Conservation (phyloP, 2,888 invertebrate species). For the Galerucella calmariensis region DNA sequence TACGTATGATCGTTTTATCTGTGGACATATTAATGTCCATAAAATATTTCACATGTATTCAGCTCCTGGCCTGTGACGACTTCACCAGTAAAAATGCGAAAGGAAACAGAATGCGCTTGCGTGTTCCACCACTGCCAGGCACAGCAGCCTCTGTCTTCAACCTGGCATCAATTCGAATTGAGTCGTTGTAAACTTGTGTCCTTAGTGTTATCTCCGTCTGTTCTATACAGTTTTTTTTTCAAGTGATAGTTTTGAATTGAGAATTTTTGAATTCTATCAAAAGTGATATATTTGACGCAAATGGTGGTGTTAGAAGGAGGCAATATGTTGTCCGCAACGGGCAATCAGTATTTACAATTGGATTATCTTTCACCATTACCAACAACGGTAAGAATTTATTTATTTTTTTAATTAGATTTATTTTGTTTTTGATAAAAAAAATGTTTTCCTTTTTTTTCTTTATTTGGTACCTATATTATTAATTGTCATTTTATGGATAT, state of each 20-base stretch:
- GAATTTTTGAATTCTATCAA: too few relatives aligned
- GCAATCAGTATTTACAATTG: slow-evolving; percentile 95
- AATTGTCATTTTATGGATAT: too few relatives aligned
- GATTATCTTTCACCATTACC: slow-evolving; percentile 95
- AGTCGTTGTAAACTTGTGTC: slow-evolving; percentile 31
- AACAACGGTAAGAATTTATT: slow-evolving; percentile 84
- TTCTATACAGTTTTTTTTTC: neutral
- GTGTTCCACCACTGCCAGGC: slow-evolving; percentile 39
- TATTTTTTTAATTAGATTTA: neutral
- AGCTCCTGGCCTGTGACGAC: neutral
- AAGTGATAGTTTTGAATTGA: slow-evolving; percentile 1
- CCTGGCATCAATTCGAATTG: slow-evolving; percentile 40
- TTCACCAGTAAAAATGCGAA: slow-evolving; percentile 27
- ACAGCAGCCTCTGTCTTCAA: slow-evolving; percentile 43
- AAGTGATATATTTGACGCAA: slow-evolving; percentile 60
- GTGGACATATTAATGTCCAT: too few relatives aligned
- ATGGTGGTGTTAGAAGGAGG: slow-evolving; percentile 95
- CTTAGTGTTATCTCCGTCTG: slow-evolving; percentile 21
- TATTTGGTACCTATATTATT: too few relatives aligned
- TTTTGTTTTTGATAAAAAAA: slow-evolving; percentile 5
- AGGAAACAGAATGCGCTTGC: slow-evolving; percentile 47
- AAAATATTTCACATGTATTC: neutral
- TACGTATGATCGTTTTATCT: too few relatives aligned
- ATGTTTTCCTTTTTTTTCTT: too few relatives aligned
- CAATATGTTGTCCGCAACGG: slow-evolving; percentile 89